A percentile compares a stretch with the other conserved stretches of the same genome.
Evolutionary conservation across 2,888 invertebrate genomes (phyloP).

Genomic region (Andrena bicolor): DNA sequence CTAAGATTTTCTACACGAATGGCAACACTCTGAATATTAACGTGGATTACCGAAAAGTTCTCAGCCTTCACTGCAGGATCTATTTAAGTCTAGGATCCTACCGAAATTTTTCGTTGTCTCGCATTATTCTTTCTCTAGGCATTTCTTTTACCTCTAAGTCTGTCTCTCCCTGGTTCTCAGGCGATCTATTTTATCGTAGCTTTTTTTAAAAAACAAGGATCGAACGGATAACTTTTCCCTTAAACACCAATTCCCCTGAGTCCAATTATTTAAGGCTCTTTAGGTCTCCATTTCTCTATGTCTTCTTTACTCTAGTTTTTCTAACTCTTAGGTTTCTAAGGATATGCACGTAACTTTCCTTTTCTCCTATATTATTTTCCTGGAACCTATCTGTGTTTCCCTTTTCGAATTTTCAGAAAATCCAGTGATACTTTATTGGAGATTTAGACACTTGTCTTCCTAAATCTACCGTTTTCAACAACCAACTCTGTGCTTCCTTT

Average conservation of each 20-base stretch:
- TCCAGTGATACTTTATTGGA: background rate
- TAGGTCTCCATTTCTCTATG: constrained; percentile 1
- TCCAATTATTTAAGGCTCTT: background rate
- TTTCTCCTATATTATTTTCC: background rate
- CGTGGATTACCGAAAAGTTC: no score
- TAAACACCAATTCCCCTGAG: background rate
- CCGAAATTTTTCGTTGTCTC: background rate
- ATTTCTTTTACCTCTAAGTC: background rate
- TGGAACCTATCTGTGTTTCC: background rate
- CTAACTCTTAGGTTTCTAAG: background rate
- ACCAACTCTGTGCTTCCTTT: background rate
- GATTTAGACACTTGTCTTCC: background rate
- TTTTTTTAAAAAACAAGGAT: constrained; percentile 3
- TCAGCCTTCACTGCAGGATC: background rate
- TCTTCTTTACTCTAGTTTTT: background rate
- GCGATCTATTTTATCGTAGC: background rate
- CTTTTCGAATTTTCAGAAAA: no score
- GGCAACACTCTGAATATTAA: background rate
- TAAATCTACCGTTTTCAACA: background rate
- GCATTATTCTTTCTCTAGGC: background rate
- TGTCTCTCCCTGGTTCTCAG: background rate
- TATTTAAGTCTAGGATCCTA: background rate
- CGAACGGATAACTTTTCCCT: background rate
- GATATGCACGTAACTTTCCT: background rate
- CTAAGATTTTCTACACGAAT: background rate